Evolutionary conservation across 2,113 vertebrate species (phyloP).

Genomic region (Turdus rufiventris): DNA sequence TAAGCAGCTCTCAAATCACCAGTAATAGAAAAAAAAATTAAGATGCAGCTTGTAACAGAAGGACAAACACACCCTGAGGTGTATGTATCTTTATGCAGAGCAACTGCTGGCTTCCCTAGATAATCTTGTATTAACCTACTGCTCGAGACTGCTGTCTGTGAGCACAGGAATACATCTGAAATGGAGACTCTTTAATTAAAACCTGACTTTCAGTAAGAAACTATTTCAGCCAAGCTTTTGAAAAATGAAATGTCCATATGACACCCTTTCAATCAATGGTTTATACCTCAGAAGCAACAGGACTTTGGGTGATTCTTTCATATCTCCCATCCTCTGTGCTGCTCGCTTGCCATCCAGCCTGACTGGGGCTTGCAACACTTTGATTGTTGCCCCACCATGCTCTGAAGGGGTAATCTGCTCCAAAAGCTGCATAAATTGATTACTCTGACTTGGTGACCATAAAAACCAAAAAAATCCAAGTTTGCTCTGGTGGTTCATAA

Average conservation of each 20-base stretch:
- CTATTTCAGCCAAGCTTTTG: neutral
- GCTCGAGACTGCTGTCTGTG: neutral
- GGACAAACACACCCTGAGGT: constrained; percentile 45
- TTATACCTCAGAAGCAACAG: neutral
- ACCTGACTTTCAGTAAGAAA: neutral
- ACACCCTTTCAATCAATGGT: neutral
- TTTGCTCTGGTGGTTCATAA: constrained; percentile 36
- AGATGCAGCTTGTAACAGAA: constrained; percentile 29
- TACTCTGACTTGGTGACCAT: constrained; percentile 32
- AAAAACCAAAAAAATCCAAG: neutral
- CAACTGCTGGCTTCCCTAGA: neutral
- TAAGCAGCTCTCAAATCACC: constrained; percentile 28
- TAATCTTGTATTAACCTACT: neutral
- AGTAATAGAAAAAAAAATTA: constrained; percentile 13
- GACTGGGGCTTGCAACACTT: neutral
- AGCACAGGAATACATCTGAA: neutral
- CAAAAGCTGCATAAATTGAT: constrained; percentile 44
- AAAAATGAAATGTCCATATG: neutral
- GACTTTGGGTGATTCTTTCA: neutral
- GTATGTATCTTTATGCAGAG: constrained; percentile 26
- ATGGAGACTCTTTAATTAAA: constrained; percentile 2
- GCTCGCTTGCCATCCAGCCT: neutral
- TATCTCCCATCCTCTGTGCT: neutral
- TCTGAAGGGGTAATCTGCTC: neutral
- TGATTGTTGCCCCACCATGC: neutral